These are phyloP conservation scores for Ferrisia virgata DNA, from an alignment of 2,888 invertebrate species.

Conservation along the genomic window DNA sequence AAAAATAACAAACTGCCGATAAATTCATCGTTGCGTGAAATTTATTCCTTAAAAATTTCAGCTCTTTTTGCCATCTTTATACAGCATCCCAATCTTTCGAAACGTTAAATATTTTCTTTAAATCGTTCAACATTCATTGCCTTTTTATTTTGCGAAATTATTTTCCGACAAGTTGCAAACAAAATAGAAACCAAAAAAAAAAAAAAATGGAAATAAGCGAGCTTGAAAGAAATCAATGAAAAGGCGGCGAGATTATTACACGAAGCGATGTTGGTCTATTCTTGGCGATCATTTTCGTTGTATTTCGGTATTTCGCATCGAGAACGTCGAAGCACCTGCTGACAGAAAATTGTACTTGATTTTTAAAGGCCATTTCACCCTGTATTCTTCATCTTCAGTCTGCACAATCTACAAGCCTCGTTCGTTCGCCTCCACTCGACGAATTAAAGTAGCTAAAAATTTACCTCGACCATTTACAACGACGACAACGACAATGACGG, in stretches of 20 bases:
- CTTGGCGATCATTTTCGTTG: neutral
- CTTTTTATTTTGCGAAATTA: neutral
- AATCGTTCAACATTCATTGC: neutral
- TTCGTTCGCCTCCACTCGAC: neutral
- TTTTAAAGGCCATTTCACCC: neutral
- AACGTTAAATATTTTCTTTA: neutral
- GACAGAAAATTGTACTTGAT: neutral
- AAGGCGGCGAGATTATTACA: neutral
- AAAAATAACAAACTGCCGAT: neutral
- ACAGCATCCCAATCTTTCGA: neutral
- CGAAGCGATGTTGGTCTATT: neutral
- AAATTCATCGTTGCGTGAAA: neutral
- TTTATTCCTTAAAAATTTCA: neutral
- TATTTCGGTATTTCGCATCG: too few species aligned
- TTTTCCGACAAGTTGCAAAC: neutral
- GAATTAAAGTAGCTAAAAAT: neutral
- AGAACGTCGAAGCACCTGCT: neutral
- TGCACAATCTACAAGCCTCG: too few species aligned
- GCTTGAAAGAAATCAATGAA: neutral
- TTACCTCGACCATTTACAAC: neutral
- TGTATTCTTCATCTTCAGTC: neutral
- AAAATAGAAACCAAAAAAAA: neutral
- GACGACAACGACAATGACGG: neutral
- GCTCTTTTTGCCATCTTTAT: neutral
- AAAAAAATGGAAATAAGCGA: neutral